Base-by-base conservation (phyloP, 2,888 invertebrate species). In the Autographa gamma region DNA sequence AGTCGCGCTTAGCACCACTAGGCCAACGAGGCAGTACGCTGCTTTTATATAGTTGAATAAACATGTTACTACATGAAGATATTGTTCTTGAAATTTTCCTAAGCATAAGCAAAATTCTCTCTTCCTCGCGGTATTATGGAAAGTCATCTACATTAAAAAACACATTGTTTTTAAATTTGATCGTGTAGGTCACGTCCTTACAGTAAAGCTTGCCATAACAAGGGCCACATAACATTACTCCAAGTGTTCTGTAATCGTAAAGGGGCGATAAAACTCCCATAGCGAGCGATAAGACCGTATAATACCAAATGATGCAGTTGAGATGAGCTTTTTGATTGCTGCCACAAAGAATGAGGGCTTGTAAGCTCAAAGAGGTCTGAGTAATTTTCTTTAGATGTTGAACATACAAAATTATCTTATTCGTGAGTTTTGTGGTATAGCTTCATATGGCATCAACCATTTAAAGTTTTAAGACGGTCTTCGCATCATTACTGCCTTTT, bases 181-280 rank as follows among this genome's bases (percentile, higher is more conserved):
- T 25, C 5, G 13, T 25, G 5, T 13, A 13, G 25, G 41, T 32
- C 67, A 70, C 70, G 67, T 58, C 60, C 32, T 60, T 1, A 62
- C 62, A 60, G 64, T 68, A 76, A 77, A 77, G 34, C 60, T 60
- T 31, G 25, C 32, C 43, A 75, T 77, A 63, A 79, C 58, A 54
- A 54, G 16, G 52, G 48, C 59, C 34, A 58, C 34, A 71, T 76
- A 41, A 59, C 64, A 19, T 63, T 56, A 64, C 56, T 25, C 1
- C 38, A 54, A 74, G 63, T 67, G 43, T 66, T 31, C 59, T 18
- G 71, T 66, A 67, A 66, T 68, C 80, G 62, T 75, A 79, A 77
- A 79, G 58, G 13, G 31, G 9, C 34, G 19, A 76, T 71, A 76
- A 71, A 68, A 60, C 63, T 63, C 67, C 56, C 54, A 14, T 70